Conservation (phyloP, 2,888 invertebrate species). For the Gandaritis pyraliata region DNA sequence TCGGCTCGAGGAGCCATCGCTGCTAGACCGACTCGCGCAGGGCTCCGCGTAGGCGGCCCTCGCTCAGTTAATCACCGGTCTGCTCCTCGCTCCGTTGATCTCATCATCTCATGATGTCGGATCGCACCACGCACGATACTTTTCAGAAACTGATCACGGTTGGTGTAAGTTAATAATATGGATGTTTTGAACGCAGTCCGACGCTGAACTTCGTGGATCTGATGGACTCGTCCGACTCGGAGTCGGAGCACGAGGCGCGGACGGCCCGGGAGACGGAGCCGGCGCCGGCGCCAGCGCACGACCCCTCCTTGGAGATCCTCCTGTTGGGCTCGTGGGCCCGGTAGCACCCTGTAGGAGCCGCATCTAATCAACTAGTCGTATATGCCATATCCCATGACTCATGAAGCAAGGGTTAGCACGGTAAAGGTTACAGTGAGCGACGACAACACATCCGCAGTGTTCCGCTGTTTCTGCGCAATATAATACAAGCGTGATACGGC, state of each 20-base stretch:
- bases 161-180: background rate
- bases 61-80: background rate
- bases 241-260: conserved; percentile 57
- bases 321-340: background rate
- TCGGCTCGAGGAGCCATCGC: no score
- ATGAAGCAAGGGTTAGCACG: no score
- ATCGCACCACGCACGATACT: background rate
- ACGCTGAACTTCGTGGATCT: conserved; percentile 81
- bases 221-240: conserved; percentile 65
- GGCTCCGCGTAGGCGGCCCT: conserved; percentile 53
- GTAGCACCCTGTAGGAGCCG: no score
- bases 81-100: background rate
- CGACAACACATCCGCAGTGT: no score
- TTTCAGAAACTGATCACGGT: background rate
- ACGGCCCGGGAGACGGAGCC: conserved; percentile 59
- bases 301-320: background rate
- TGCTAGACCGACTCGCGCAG: no score
- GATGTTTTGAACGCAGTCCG: conserved; percentile 44
- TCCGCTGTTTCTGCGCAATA: no score
- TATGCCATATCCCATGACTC: no score
- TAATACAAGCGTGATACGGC: no score
- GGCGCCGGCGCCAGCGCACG: no score
- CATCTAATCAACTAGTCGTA: no score
- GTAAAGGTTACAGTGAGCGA: no score
- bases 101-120: background rate